Percentiles rank a stretch among this genome's conserved stretches.
Evolutionary conservation across 2,113 vertebrate species (phyloP).

Genomic region (Phrynosoma platyrhinos): DNA sequence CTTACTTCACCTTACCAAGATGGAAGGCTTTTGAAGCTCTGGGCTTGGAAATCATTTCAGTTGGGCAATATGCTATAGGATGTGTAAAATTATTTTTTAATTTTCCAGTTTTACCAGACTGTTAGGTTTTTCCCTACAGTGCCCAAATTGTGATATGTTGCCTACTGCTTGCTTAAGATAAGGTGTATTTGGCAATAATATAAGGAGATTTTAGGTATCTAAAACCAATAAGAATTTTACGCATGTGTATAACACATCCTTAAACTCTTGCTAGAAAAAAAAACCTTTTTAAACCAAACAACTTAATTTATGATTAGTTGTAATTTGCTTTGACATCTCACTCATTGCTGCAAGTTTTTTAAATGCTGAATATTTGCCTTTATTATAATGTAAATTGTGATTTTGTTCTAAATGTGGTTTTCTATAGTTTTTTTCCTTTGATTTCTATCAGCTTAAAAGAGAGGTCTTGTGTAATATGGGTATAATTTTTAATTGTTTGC

Average conservation of each 20-base stretch:
- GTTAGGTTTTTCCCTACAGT: conserved; percentile 81
- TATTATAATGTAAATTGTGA: conserved; percentile 87
- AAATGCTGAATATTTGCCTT: conserved; percentile 85
- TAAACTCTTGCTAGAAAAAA: conserved; percentile 77
- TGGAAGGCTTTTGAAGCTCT: conserved; percentile 79
- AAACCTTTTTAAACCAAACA: conserved; percentile 80
- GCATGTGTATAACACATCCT: conserved; percentile 81
- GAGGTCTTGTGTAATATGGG: conserved; percentile 89
- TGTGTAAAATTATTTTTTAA: conserved; percentile 77
- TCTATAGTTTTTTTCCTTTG: conserved; percentile 80
- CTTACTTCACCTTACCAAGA: conserved; percentile 74
- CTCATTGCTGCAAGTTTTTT: conserved; percentile 81
- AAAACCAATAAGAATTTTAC: conserved; percentile 77
- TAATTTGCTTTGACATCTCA: conserved; percentile 83
- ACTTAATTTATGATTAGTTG: conserved; percentile 83
- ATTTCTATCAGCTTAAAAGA: conserved; percentile 81
- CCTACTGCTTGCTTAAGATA: conserved; percentile 86
- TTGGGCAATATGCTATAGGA: conserved; percentile 79
- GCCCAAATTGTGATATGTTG: conserved; percentile 84
- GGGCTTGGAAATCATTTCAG: conserved; percentile 79
- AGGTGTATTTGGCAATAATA: conserved; percentile 82
- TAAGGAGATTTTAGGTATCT: conserved; percentile 74
- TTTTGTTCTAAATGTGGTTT: conserved; percentile 85
- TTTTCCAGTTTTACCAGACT: conserved; percentile 81
- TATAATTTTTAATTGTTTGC: conserved; percentile 90